These are phyloP conservation scores for Philereme vetulata DNA, from an alignment of 2,888 invertebrate genomes.

Conservation along the genomic window DNA sequence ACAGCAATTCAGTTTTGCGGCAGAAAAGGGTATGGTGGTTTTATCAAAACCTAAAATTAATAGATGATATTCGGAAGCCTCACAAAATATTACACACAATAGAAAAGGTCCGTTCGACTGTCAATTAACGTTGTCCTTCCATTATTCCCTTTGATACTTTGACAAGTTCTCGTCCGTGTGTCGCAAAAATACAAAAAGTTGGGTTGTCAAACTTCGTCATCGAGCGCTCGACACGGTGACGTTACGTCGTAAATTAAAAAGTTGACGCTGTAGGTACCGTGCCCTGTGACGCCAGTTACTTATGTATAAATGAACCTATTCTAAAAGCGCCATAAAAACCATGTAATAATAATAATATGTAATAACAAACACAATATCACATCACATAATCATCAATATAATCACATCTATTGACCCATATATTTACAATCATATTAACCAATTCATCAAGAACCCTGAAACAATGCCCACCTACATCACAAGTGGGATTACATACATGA, in stretches of 20 bases:
- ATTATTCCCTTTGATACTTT: conserved; percentile 27
- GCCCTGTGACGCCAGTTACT: conserved; percentile 3
- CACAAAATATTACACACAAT: neutral
- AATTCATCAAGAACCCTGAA: no score
- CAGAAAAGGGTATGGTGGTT: no score
- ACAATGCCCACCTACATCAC: no score
- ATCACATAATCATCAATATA: no score
- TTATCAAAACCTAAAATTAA: no score
- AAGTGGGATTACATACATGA: no score
- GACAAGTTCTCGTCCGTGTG: conserved; percentile 20
- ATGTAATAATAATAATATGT: no score
- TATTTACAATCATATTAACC: no score
- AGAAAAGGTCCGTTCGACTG: conserved; percentile 12
- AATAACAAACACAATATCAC: no score
- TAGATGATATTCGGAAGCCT: no score
- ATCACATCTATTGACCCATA: no score
- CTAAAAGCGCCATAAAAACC: conserved; percentile 16
- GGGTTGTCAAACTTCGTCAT: conserved; percentile 42
- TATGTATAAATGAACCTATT: conserved; percentile 27
- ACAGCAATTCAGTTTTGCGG: no score
- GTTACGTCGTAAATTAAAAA: conserved; percentile 52
- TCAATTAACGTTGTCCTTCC: conserved; percentile 30
- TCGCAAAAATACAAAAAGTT: conserved; percentile 29
- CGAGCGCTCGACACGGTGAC: conserved; percentile 39
- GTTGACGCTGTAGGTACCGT: conserved; percentile 42